Conservation (phyloP, 2,797 vertebrate genomes). For the Hydrolagus colliei region DNA sequence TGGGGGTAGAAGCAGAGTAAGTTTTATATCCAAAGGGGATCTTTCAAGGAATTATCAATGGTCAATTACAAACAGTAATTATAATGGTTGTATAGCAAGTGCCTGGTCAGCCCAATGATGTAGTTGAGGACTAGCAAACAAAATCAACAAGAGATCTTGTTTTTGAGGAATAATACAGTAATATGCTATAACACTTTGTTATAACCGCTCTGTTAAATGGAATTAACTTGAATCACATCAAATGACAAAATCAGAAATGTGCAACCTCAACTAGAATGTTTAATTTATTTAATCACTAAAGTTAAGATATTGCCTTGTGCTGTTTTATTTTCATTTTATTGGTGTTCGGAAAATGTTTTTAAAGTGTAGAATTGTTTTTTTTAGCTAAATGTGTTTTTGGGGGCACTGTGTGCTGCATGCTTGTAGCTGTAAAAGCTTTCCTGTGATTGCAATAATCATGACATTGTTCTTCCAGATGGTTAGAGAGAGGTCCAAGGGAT, state of each 20-base stretch:
- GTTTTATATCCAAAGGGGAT: too few relatives aligned
- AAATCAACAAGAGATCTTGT: too few relatives aligned
- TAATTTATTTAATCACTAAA: too few relatives aligned
- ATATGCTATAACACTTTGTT: neutral
- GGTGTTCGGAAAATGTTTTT: neutral
- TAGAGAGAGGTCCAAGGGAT: neutral
- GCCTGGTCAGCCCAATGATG: too few relatives aligned
- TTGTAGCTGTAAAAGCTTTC: neutral
- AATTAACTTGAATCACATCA: neutral
- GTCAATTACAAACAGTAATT: too few relatives aligned
- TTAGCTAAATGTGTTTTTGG: too few relatives aligned
- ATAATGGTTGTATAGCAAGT: too few relatives aligned
- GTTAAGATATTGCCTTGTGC: too few relatives aligned
- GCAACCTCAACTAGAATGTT: neutral
- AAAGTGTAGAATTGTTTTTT: neutral
- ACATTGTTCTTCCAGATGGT: conserved; percentile 10
- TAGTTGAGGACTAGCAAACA: too few relatives aligned
- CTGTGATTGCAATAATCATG: neutral
- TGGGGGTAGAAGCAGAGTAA: too few relatives aligned
- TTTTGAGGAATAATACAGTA: neutral
- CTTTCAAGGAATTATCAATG: too few relatives aligned
- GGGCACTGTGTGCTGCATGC: neutral
- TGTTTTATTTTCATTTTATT: neutral
- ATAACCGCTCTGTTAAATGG: neutral
- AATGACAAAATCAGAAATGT: neutral